phyloP scores from a whole-genome alignment of 2,888 invertebrate species.

The Amiota communis region DNA sequence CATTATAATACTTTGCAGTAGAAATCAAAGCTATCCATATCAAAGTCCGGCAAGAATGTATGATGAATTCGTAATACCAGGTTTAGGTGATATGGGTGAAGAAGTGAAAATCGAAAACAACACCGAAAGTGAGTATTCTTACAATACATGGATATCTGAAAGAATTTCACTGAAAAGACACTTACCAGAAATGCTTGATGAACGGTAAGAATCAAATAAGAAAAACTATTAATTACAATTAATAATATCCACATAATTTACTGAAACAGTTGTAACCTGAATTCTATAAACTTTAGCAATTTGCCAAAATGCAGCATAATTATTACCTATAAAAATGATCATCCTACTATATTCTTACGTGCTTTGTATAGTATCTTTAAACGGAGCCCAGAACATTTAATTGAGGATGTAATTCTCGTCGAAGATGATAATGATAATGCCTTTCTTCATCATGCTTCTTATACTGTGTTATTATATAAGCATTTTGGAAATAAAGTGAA shows the following conservation, averaged over 20 bases:
- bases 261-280: no score
- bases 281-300: background rate
- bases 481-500: background rate
- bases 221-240: background rate
- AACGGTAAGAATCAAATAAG: background rate
- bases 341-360: background rate
- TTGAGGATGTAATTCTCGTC: background rate
- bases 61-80: background rate
- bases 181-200: constrained; percentile 4
- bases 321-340: background rate
- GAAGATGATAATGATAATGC: background rate
- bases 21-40: no score
- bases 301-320: constrained; percentile 6
- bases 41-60: background rate
- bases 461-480: background rate
- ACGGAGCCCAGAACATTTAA: background rate
- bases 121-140: background rate
- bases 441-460: background rate
- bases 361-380: background rate
- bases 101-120: background rate
- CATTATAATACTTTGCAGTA: no score
- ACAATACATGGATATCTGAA: background rate
- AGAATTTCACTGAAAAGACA: background rate
- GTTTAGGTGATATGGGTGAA: constrained; percentile 6
- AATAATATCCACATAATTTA: no score